These are phyloP conservation scores for Eupithecia insigniata DNA, from an alignment of 2,888 invertebrate genomes.

Conservation along the genomic window DNA sequence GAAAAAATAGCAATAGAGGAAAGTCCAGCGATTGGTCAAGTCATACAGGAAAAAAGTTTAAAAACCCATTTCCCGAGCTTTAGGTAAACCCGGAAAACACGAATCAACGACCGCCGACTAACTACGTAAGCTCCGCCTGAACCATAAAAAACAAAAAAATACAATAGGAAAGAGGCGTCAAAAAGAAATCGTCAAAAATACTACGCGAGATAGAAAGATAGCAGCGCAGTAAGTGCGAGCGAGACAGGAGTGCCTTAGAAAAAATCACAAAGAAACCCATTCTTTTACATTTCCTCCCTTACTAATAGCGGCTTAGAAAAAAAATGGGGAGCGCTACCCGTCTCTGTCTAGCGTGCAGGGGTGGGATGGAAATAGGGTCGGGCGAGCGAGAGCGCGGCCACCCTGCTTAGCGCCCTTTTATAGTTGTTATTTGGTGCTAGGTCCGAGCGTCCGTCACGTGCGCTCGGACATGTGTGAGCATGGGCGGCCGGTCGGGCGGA, in stretches of 20 bases:
- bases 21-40: slow-evolving; percentile 40
- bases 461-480: slow-evolving; percentile 55
- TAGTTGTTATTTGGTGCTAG: slow-evolving; percentile 78
- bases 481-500: slow-evolving; percentile 52
- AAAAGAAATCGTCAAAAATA: slow-evolving; percentile 77
- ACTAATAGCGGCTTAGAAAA: slow-evolving; percentile 82
- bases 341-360: slow-evolving; percentile 75
- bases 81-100: slow-evolving; percentile 71
- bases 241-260: slow-evolving; percentile 74
- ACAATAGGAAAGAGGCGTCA: slow-evolving; percentile 78
- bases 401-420: slow-evolving; percentile 79
- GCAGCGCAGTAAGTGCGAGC: slow-evolving; percentile 61
- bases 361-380: slow-evolving; percentile 70
- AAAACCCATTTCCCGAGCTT: slow-evolving; percentile 53
- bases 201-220: slow-evolving; percentile 61
- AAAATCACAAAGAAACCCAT: slow-evolving; percentile 83
- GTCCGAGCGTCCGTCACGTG: slow-evolving; percentile 74
- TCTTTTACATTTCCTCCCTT: slow-evolving; percentile 84
- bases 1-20: not conserved
- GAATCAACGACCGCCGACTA: slow-evolving; percentile 71
- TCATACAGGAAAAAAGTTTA: slow-evolving; percentile 42
- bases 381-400: slow-evolving; percentile 77
- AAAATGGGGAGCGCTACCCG: slow-evolving; percentile 74
- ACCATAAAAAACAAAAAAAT: slow-evolving; percentile 72
- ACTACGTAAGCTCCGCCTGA: slow-evolving; percentile 82